A percentile compares a stretch with the other conserved stretches of the same genome.
Conservation (phyloP, 2,113 vertebrate species). For the Phrynocephalus versicolor region DNA sequence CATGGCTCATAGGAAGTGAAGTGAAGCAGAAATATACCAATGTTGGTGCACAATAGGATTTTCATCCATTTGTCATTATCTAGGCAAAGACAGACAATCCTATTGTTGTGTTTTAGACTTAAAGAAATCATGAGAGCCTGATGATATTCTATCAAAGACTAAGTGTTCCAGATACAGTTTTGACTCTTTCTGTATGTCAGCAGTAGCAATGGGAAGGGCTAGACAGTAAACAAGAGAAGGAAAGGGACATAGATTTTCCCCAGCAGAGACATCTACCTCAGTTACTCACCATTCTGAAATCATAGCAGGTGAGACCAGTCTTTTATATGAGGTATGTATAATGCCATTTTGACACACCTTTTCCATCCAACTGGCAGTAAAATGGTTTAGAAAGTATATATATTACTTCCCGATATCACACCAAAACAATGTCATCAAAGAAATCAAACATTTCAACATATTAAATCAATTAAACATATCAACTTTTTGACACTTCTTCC, state of each 20-base stretch:
- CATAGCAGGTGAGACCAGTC: not conserved
- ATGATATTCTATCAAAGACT: not conserved
- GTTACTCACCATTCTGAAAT: too few species aligned
- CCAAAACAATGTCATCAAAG: not conserved
- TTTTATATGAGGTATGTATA: not conserved
- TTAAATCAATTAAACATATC: not conserved
- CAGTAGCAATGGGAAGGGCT: not conserved
- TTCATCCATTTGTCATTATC: not conserved
- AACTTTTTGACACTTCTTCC: not conserved
- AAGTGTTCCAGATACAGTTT: not conserved
- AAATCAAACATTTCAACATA: not conserved
- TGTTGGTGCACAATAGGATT: too few species aligned
- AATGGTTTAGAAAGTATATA: not conserved
- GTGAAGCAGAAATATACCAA: too few species aligned
- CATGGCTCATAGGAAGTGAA: too few species aligned
- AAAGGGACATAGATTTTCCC: not conserved
- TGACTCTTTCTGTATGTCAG: not conserved
- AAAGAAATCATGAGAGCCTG: not conserved
- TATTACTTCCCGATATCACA: not conserved
- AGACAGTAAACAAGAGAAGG: not conserved
- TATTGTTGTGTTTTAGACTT: not conserved
- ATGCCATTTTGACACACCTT: not conserved
- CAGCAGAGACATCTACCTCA: not conserved
- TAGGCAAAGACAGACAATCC: not conserved
- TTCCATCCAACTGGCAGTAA: not conserved